Evolutionary conservation across 64 coral and sea anemone genomes (phyloP).

Genomic region (Exaiptasia diaphana): DNA sequence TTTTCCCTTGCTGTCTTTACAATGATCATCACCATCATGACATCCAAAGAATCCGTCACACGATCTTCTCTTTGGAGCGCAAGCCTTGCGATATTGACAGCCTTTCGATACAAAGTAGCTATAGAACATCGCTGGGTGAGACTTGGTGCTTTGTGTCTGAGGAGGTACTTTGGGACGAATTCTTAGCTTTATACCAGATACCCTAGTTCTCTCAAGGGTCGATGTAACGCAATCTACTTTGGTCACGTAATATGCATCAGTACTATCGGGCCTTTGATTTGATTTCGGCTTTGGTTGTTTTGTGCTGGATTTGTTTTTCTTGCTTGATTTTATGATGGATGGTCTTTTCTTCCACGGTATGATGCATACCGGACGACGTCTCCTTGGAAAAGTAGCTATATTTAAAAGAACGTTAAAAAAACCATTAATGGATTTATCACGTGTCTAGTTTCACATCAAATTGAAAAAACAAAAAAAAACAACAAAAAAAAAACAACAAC

Average conservation of each 20-base stretch:
- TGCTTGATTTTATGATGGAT: background rate
- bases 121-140: slow-evolving; percentile 24
- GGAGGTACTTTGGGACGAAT: background rate
- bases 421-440: too few relatives aligned
- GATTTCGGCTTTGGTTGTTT: background rate
- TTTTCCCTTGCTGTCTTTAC: slow-evolving; percentile 1
- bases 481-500: too few relatives aligned
- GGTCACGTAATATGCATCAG: slow-evolving; percentile 12
- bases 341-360: slow-evolving; percentile 20
- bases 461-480: too few relatives aligned
- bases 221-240: slow-evolving; percentile 29
- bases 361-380: slow-evolving; percentile 7
- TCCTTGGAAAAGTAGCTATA: background rate
- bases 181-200: background rate
- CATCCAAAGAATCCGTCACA: slow-evolving; percentile 25
- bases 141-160: slow-evolving; percentile 15
- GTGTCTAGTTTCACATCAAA: too few relatives aligned
- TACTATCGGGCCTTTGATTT: background rate
- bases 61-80: slow-evolving; percentile 10
- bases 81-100: slow-evolving; percentile 8
- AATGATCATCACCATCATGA: background rate
- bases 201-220: background rate
- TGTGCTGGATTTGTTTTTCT: background rate
- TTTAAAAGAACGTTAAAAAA: background rate
- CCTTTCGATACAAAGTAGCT: slow-evolving; percentile 31